These are phyloP conservation scores for Pluvialis apricaria DNA, from an alignment of 2,113 vertebrate genomes.

Conservation along the genomic window DNA sequence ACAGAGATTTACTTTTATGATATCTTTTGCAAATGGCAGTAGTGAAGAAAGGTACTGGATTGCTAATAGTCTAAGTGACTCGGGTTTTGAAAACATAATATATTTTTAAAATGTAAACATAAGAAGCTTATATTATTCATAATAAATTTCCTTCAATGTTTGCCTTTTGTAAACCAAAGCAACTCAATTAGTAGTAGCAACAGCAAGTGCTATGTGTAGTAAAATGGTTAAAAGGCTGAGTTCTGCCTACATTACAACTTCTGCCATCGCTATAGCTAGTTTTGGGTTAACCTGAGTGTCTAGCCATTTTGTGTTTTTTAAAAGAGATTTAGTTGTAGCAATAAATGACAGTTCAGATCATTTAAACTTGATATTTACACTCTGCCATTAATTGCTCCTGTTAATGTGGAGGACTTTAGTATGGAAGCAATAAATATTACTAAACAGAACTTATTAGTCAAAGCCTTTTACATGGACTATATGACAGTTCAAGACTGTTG, in stretches of 20 bases:
- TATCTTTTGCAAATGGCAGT: not conserved
- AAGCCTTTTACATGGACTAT: not conserved
- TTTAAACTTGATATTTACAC: not conserved
- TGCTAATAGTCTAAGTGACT: not conserved
- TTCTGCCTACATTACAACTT: not conserved
- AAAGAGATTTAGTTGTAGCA: not conserved
- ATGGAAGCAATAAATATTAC: not conserved
- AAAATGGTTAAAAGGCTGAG: not conserved
- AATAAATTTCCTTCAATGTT: not conserved
- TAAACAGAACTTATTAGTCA: not conserved
- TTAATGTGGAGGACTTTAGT: not conserved
- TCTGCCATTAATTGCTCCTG: not conserved
- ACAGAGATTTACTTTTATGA: not conserved
- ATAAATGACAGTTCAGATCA: not conserved
- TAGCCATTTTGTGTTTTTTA: not conserved
- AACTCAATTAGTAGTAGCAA: not conserved
- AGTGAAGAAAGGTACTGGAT: not conserved
- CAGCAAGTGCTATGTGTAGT: not conserved
- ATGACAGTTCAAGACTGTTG: not conserved
- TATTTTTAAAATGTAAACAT: not conserved
- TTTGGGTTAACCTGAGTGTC: not conserved
- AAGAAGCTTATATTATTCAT: not conserved
- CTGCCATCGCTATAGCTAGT: not conserved
- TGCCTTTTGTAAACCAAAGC: not conserved
- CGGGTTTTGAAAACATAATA: not conserved